These are phyloP conservation scores for Zaprionus tsacasi DNA, from an alignment of 1,140 invertebrate genomes.

Conservation along the genomic window DNA sequence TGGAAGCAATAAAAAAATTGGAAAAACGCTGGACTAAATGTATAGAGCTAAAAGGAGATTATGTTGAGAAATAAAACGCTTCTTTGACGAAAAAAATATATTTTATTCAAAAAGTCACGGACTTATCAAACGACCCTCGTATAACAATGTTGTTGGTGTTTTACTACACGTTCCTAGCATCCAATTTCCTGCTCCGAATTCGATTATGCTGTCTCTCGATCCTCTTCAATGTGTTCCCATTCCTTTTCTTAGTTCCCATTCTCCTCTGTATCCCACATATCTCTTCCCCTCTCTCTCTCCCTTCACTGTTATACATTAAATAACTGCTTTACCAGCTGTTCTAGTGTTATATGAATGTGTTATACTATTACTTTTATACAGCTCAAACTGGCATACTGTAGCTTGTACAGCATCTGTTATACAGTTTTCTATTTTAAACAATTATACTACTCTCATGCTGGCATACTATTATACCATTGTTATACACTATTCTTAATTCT, in stretches of 20 bases:
- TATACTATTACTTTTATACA: neutral
- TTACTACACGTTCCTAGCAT: neutral
- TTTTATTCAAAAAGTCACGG: no score
- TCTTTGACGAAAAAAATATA: no score
- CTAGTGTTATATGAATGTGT: neutral
- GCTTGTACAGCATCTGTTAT: neutral
- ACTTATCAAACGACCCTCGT: no score
- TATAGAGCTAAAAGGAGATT: no score
- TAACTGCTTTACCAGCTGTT: neutral
- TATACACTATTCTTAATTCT: neutral
- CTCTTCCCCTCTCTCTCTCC: neutral
- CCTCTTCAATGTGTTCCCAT: neutral
- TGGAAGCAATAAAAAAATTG: no score
- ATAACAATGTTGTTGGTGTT: constrained; percentile 37
- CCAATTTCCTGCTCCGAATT: no score
- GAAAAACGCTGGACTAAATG: no score
- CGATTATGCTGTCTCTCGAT: neutral
- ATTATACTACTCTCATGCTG: neutral
- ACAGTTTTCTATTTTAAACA: neutral
- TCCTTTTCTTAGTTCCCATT: neutral
- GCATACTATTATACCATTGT: no score
- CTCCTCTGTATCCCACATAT: neutral
- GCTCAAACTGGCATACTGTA: neutral
- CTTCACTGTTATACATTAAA: constrained; percentile 11
- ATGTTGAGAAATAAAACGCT: no score